These are phyloP conservation scores for Bombus fervidus DNA, from an alignment of 1,140 invertebrate genomes.

Conservation along the genomic window DNA sequence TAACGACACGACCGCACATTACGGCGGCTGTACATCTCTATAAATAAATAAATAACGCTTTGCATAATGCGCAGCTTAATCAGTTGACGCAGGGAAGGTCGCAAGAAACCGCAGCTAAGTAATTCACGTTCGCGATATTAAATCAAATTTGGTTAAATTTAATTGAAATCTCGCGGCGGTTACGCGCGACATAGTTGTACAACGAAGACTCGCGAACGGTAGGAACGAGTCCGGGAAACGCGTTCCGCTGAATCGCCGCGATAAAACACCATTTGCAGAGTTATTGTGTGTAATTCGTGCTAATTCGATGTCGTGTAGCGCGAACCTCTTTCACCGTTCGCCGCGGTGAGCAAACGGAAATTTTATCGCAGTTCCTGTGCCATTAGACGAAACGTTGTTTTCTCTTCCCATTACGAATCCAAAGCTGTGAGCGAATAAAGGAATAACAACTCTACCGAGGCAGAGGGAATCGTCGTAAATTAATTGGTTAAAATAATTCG, in stretches of 20 bases:
- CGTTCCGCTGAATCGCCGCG: slow-evolving; percentile 1
- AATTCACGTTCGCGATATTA: slow-evolving; percentile 4
- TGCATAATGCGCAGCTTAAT: not conserved
- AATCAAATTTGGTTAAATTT: slow-evolving; percentile 27
- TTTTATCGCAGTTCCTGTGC: slow-evolving; percentile 1
- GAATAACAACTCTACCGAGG: not conserved
- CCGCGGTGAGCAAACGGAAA: not conserved
- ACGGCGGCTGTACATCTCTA: not conserved
- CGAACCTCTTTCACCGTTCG: not conserved
- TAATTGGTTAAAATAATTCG: not conserved
- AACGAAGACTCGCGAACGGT: not conserved
- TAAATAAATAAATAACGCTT: slow-evolving; percentile 15
- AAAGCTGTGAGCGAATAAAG: not conserved
- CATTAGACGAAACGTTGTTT: slow-evolving; percentile 24
- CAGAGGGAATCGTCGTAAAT: not conserved
- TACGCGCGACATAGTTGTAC: not conserved
- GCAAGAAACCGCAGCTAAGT: not conserved
- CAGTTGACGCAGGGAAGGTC: too few species aligned
- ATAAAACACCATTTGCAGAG: slow-evolving; percentile 33
- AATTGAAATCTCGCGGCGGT: slow-evolving; percentile 25
- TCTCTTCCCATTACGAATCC: not conserved
- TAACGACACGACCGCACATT: not conserved
- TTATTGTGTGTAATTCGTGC: slow-evolving; percentile 34
- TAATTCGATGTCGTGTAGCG: not conserved
- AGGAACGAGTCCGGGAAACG: not conserved